Conservation (phyloP, 2,113 vertebrate genomes). For the Rhinoptilus africanus region DNA sequence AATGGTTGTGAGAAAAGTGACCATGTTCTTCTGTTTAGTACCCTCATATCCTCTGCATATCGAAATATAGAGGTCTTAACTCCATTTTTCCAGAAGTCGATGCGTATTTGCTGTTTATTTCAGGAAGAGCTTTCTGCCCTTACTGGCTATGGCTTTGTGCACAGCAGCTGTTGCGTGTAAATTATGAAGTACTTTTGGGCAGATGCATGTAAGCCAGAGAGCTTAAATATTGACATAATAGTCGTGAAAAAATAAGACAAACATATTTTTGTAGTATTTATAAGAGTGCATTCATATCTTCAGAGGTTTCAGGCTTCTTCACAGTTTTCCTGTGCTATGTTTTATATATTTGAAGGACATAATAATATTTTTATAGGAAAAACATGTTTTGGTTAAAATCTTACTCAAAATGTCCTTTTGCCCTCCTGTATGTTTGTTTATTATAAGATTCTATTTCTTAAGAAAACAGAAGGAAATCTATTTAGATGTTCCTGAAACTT, state of each 20-base stretch:
- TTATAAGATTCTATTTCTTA: constrained; percentile 62
- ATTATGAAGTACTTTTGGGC: not conserved
- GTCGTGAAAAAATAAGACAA: constrained; percentile 31
- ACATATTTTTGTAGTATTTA: constrained; percentile 21
- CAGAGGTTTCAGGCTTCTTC: constrained; percentile 12
- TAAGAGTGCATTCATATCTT: constrained; percentile 18
- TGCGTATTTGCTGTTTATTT: not conserved
- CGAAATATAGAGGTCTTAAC: not conserved
- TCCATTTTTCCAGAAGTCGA: not conserved
- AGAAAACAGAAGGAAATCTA: constrained; percentile 59
- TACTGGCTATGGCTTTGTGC: not conserved
- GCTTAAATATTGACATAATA: constrained; percentile 17
- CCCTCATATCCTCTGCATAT: not conserved
- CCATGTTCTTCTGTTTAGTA: not conserved
- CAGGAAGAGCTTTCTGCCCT: not conserved
- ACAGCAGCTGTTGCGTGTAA: not conserved
- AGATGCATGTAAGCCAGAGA: not conserved
- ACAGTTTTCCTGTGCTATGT: constrained; percentile 36
- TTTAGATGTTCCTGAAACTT: constrained; percentile 61
- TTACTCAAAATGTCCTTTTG: constrained; percentile 61
- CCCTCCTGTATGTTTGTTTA: constrained; percentile 62
- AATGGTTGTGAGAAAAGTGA: not conserved
- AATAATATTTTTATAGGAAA: constrained; percentile 68
- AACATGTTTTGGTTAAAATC: constrained; percentile 64
- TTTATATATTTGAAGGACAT: constrained; percentile 64